Conservation (phyloP, 2,888 invertebrate genomes). For the Drosophila quinaria region DNA sequence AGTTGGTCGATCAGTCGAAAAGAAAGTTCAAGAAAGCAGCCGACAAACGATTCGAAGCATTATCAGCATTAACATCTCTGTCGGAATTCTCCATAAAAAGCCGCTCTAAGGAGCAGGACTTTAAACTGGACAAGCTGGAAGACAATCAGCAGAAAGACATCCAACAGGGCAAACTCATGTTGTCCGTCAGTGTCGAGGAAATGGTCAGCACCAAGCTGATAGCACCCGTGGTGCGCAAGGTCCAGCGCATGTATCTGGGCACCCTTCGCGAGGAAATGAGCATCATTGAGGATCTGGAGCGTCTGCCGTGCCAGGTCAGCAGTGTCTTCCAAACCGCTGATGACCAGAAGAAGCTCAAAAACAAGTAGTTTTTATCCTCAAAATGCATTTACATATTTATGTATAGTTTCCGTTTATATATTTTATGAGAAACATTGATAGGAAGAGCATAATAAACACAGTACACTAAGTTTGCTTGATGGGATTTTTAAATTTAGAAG, state of each 20-base stretch:
- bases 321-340: constrained; percentile 59
- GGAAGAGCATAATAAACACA: constrained; percentile 17
- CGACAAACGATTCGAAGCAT: background rate
- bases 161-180: background rate
- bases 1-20: constrained; percentile 49
- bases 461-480: constrained; percentile 1
- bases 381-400: background rate
- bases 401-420: background rate
- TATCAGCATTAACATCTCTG: background rate
- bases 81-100: constrained; percentile 1
- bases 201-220: constrained; percentile 75
- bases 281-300: constrained; percentile 78
- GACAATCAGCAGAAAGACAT: background rate
- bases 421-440: constrained; percentile 3
- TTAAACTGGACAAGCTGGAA: background rate
- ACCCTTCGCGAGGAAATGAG: constrained; percentile 76
- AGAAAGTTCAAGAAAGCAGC: constrained; percentile 4
- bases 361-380: background rate
- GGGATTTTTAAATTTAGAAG: too few species aligned
- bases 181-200: constrained; percentile 58
- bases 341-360: background rate
- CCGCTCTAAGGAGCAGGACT: background rate
- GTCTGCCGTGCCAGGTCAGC: constrained; percentile 70
- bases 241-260: constrained; percentile 77
- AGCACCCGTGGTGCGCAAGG: constrained; percentile 76